Base-by-base conservation (phyloP, 2,797 vertebrate species). In the Helicolenus hilgendorfi region DNA sequence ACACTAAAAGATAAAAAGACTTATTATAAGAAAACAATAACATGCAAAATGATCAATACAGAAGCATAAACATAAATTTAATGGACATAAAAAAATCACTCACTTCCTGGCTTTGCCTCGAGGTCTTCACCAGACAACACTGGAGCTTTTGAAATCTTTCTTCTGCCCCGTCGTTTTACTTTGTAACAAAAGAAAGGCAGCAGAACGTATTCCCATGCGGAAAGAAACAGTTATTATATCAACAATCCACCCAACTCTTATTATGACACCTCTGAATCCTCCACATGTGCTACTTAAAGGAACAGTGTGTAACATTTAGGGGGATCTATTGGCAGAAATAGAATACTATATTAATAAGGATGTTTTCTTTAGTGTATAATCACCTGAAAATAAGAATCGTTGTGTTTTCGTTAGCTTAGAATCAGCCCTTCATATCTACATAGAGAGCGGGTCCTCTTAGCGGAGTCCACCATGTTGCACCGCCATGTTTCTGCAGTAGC, bases 151-250 rank as follows among this genome's bases (percentile, higher is more conserved):
- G 77, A 67, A 55, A 64, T 74, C 72, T 73, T 94, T 71, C 89
- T 88, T 73, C 76, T 81, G 53, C 69, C 7, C 60, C 92, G 77
- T 89, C 65, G 88, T 74, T 85, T 94, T 7, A 63, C 95, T 96
- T 79, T 15, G n/a, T 31, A 5, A 65, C n/a, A n/a, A 41, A 79
- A 3, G 31, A 68, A 38, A 58, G 45, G 36, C 1, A 67, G 2
- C 1, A 36, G 27, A 26, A 69, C 45, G 27, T 20, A 26, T 68
- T 1, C 60, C 4, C 11, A n/a, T 2, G 6, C 7, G 8, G 10
- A 73, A 41, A 2, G 22, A 41, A 53, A 7, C 13, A 22, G 4
- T 11, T 11, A 6, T 5, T 31, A 3, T 53, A 5, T 7, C 27
- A 31, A 20, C 9, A 14, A 33, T 62, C 3, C 7, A 11, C 7